Evolutionary conservation across 2,888 invertebrate species (phyloP).

Genomic region (Steromphala cineraria): DNA sequence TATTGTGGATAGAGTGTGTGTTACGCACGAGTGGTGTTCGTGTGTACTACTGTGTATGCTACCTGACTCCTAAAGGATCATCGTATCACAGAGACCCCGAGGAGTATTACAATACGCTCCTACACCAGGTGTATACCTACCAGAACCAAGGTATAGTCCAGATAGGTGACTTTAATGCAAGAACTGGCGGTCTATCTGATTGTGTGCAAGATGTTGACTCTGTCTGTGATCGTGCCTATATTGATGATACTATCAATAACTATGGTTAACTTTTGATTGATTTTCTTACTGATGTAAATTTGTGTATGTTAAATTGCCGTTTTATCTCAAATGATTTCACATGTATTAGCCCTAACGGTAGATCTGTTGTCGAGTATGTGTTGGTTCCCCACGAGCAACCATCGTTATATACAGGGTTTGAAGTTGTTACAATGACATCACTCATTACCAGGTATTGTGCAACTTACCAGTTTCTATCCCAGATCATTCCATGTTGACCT

Average conservation of each 20-base stretch:
- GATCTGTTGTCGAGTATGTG: background rate
- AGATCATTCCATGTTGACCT: too few relatives aligned
- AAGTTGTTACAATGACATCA: background rate
- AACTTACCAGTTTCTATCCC: too few relatives aligned
- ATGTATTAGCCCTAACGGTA: background rate
- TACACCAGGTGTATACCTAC: background rate
- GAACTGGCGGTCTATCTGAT: background rate
- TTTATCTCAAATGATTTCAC: background rate
- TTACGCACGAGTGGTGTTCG: background rate
- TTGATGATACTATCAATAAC: background rate
- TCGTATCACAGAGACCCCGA: background rate
- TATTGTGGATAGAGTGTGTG: background rate
- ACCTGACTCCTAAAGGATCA: background rate
- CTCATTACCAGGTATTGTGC: background rate
- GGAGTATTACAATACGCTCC: background rate
- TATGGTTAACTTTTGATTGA: background rate
- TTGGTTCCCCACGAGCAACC: background rate
- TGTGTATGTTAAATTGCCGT: background rate
- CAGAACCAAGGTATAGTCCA: background rate
- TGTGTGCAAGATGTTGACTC: background rate
- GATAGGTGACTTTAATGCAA: background rate
- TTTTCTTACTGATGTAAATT: background rate
- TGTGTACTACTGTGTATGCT: background rate
- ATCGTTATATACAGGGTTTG: background rate
- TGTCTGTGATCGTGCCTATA: background rate